A percentile compares a stretch with the other conserved stretches of the same genome.
These are phyloP conservation scores for Variabilichromis moorii DNA, from an alignment of 2,113 vertebrate species.

Conservation along the genomic window DNA sequence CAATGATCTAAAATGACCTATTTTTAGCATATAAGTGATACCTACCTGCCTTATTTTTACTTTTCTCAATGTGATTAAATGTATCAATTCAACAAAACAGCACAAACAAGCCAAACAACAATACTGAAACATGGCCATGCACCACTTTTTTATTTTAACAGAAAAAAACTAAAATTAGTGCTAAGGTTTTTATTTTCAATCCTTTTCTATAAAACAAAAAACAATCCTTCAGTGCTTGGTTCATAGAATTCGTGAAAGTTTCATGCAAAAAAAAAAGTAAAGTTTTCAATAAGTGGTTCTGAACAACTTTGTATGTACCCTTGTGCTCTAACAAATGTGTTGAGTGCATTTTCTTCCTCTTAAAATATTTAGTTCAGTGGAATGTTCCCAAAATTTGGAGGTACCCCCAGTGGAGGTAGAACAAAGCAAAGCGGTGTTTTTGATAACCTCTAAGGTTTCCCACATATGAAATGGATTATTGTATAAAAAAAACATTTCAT, in stretches of 20 bases:
- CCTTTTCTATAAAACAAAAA: background rate
- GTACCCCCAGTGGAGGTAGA: background rate
- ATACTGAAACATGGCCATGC: background rate
- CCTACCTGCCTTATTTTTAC: background rate
- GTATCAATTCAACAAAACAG: background rate
- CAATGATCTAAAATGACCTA: background rate
- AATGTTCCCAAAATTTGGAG: background rate
- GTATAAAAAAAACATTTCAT: background rate
- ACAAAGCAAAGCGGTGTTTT: background rate
- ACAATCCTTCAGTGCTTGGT: background rate
- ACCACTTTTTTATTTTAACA: accelerated
- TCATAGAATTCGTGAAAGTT: background rate
- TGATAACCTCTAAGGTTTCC: background rate
- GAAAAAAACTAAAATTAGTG: background rate
- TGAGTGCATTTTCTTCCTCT: background rate
- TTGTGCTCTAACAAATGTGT: background rate
- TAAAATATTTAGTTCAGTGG: background rate
- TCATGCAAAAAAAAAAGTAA: background rate
- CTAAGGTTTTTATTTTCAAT: background rate
- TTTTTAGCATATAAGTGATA: background rate
- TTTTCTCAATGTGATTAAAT: background rate
- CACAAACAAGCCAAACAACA: background rate
- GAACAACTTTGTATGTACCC: background rate
- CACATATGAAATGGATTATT: background rate
- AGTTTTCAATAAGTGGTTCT: background rate